Percentiles rank a stretch among this genome's conserved stretches.
Evolutionary conservation across 2,113 vertebrate species (phyloP).

Genomic region (Pipra filicauda): DNA sequence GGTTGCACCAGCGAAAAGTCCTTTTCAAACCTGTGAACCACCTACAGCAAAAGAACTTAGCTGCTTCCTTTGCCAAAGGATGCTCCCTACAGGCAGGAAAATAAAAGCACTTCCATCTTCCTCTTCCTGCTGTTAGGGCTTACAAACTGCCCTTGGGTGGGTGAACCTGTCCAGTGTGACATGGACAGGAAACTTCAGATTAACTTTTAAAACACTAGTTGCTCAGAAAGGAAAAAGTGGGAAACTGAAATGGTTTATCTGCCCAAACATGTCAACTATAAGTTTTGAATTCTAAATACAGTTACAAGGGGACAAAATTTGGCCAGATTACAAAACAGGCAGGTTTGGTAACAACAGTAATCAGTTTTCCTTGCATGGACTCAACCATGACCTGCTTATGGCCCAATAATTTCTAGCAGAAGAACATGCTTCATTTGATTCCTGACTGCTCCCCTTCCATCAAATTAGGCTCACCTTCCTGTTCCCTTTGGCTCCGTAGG

Average conservation of each 20-base stretch:
- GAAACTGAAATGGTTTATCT: neutral
- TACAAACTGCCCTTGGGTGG: neutral
- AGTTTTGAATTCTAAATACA: neutral
- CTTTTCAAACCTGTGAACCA: conserved; percentile 7
- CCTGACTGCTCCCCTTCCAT: neutral
- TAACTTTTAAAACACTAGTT: neutral
- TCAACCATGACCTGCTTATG: neutral
- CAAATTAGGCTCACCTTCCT: neutral
- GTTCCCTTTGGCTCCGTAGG: neutral
- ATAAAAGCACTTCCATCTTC: neutral
- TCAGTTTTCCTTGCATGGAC: neutral
- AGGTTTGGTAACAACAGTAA: neutral
- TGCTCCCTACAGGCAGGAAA: neutral
- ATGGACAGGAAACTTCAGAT: neutral
- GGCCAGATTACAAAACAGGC: neutral
- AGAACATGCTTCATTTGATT: neutral
- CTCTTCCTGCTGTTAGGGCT: neutral
- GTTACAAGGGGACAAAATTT: neutral
- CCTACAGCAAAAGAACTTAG: neutral
- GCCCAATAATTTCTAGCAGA: neutral
- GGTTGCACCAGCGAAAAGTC: conserved; percentile 58
- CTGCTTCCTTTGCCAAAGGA: neutral
- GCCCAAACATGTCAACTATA: neutral
- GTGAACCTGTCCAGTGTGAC: neutral
- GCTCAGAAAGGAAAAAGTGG: neutral